Percentiles rank a stretch among this genome's conserved stretches.
These are phyloP conservation scores for Helicorthomorpha holstii DNA, from an alignment of 1,140 invertebrate genomes.

Conservation along the genomic window DNA sequence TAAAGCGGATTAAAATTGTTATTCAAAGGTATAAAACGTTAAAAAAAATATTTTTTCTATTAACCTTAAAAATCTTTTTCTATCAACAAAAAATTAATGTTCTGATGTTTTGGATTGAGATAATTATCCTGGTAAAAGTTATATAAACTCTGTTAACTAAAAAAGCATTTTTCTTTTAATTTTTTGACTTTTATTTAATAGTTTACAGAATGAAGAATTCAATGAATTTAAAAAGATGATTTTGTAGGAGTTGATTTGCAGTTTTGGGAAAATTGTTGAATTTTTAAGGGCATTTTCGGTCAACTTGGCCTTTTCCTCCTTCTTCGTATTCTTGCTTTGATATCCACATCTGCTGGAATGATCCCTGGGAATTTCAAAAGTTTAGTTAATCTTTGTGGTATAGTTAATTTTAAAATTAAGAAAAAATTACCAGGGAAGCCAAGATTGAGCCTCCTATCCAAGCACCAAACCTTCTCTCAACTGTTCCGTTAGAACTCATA, in stretches of 20 bases:
- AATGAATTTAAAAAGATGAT: no score
- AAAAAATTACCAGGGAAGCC: slow-evolving; percentile 49
- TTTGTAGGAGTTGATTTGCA: no score
- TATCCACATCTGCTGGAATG: slow-evolving; percentile 97
- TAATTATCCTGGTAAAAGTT: no score
- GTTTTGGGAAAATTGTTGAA: no score
- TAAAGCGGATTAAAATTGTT: not conserved
- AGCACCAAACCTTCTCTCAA: slow-evolving; percentile 74
- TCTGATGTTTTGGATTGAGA: no score
- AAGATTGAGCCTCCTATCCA: slow-evolving; percentile 95
- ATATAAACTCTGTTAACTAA: not conserved
- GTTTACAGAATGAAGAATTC: no score
- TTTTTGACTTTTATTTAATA: not conserved
- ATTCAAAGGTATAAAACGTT: no score
- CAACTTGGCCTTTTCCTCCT: slow-evolving; percentile 75
- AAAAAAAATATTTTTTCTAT: no score
- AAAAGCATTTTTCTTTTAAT: not conserved
- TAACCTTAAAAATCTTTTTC: no score
- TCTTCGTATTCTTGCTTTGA: slow-evolving; percentile 94
- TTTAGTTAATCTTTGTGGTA: not conserved
- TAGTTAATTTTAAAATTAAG: slow-evolving; percentile 2
- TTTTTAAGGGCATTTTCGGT: slow-evolving; percentile 72
- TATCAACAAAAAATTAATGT: no score
- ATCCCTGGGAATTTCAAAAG: slow-evolving; percentile 35
- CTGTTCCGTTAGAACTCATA: slow-evolving; percentile 59